Percentiles rank a stretch among this genome's conserved stretches.
Conservation (phyloP, 2,797 vertebrate genomes). For the Centropyge bicolor region DNA sequence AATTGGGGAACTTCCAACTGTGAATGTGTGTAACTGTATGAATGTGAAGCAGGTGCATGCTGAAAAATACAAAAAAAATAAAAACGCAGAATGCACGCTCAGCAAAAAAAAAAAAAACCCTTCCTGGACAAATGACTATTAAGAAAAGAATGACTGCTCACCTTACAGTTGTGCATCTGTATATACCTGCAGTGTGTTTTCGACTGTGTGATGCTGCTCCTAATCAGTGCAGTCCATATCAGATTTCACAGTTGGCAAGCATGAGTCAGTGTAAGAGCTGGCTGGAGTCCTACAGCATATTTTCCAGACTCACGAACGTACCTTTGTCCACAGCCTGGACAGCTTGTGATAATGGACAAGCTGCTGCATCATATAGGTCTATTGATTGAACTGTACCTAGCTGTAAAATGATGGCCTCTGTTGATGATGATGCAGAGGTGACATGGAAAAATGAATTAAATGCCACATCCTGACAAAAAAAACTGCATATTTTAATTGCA, state of each 20-base stretch:
- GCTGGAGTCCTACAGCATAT: constrained; percentile 67
- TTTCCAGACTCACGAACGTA: constrained; percentile 74
- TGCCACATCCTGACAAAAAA: constrained; percentile 7
- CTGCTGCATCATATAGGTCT: constrained; percentile 43
- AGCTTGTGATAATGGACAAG: constrained; percentile 67
- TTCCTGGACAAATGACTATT: constrained; percentile 25
- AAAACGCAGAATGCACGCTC: constrained; percentile 33
- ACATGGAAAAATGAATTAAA: constrained; percentile 10
- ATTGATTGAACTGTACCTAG: constrained; percentile 30
- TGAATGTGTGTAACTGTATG: constrained; percentile 31
- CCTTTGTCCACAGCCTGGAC: constrained; percentile 58
- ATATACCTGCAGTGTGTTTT: constrained; percentile 60
- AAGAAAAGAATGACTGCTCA: constrained; percentile 22
- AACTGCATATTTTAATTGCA: background rate
- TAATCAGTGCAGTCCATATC: constrained; percentile 74
- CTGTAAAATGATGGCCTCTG: constrained; percentile 41
- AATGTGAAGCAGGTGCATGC: constrained; percentile 35
- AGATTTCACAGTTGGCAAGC: constrained; percentile 77
- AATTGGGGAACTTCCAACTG: constrained; percentile 43
- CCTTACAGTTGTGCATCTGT: constrained; percentile 47
- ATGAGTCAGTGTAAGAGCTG: constrained; percentile 78
- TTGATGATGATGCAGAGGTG: constrained; percentile 15
- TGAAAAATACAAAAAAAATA: constrained; percentile 17
- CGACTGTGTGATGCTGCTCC: constrained; percentile 56
- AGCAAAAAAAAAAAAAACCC: constrained; percentile 38